A percentile compares a stretch with the other conserved stretches of the same genome.
Conservation (phyloP, 2,113 vertebrate species). For the Choloepus hoffmanni region DNA sequence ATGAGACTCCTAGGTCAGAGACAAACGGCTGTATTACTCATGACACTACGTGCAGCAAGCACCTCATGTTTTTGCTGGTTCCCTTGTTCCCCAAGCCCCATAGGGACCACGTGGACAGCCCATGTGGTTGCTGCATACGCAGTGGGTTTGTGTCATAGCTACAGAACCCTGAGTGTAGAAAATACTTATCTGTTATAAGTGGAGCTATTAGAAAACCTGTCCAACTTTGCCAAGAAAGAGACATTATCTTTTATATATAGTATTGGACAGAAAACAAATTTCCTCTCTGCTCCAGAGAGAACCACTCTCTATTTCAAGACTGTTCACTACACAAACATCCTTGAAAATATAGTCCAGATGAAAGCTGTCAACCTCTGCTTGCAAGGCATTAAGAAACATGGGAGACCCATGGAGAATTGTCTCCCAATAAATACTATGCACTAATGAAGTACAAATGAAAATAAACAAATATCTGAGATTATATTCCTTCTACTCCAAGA, state of each 20-base stretch:
- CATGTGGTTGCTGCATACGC: too few species aligned
- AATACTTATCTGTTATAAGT: constrained; percentile 6
- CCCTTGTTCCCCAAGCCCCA: not conserved
- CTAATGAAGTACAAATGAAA: constrained; percentile 22
- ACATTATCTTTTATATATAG: not conserved
- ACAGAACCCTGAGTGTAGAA: not conserved
- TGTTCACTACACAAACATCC: constrained; percentile 29
- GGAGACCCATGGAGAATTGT: not conserved
- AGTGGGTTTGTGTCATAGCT: not conserved
- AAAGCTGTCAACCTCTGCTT: constrained; percentile 1
- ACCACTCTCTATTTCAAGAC: constrained; percentile 1
- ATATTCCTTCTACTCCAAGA: not conserved
- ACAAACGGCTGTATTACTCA: not conserved
- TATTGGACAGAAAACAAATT: constrained; percentile 22
- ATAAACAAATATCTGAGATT: not conserved
- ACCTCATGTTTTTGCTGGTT: not conserved
- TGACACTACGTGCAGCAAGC: not conserved
- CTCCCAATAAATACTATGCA: not conserved
- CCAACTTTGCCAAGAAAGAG: not conserved
- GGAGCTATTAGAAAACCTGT: not conserved
- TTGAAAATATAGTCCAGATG: not conserved
- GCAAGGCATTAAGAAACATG: not conserved
- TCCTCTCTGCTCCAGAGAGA: constrained; percentile 5
- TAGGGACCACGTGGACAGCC: not conserved
- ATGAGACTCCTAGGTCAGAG: not conserved